phyloP scores from a whole-genome alignment of 2,113 vertebrate species.

The Sapajus apella region DNA sequence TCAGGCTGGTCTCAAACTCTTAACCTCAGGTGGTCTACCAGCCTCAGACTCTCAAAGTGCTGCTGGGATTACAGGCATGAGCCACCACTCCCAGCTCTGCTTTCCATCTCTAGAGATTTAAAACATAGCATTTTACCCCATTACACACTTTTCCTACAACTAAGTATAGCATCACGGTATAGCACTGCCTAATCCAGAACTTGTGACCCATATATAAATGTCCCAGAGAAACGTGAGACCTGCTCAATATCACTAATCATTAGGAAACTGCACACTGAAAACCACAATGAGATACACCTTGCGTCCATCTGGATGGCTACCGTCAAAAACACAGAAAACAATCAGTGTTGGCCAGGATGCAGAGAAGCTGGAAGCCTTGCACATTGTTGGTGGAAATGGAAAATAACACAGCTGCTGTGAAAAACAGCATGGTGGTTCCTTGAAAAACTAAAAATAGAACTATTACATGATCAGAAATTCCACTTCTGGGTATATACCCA shows the following conservation, averaged over 20 bases:
- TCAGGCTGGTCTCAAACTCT: too few species aligned
- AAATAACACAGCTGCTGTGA: neutral
- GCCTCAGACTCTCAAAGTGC: too few species aligned
- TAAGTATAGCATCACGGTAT: neutral
- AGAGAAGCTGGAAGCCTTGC: neutral
- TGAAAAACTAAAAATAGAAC: constrained; percentile 21
- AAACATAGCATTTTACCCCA: neutral
- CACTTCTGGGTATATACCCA: neutral
- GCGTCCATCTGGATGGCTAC: neutral
- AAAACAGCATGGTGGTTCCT: neutral
- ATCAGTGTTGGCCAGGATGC: neutral
- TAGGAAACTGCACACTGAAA: constrained; percentile 1
- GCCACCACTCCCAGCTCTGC: neutral
- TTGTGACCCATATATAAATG: neutral
- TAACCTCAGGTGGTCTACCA: too few species aligned
- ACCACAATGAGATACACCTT: neutral
- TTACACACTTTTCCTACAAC: neutral
- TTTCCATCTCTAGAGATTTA: neutral
- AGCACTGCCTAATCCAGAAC: neutral
- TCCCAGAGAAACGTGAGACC: neutral
- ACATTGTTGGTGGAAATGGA: neutral
- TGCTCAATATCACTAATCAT: neutral
- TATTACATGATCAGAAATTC: neutral
- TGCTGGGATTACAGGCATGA: too few species aligned
- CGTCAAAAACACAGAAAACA: neutral